phyloP scores from a whole-genome alignment of 2,888 invertebrate species.

The Acleris cristana region DNA sequence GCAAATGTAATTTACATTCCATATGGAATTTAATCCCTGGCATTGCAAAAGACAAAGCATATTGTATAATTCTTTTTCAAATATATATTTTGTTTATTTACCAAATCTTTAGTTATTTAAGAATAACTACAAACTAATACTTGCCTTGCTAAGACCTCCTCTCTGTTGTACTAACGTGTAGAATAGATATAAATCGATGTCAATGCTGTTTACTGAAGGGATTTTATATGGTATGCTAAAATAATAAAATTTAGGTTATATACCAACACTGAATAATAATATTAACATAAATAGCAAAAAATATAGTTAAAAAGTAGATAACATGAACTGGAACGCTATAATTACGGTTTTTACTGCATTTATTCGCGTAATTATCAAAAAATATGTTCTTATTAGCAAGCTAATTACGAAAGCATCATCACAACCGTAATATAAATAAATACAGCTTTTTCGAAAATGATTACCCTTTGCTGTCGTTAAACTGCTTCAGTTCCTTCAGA shows the following conservation, averaged over 20 bases:
- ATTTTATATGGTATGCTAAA: slow-evolving; percentile 84
- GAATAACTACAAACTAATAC: not conserved
- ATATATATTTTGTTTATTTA: too few relatives aligned
- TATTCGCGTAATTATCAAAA: not conserved
- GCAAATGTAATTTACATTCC: too few relatives aligned
- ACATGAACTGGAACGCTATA: not conserved
- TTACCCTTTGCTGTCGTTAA: slow-evolving; percentile 96
- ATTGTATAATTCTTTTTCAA: too few relatives aligned
- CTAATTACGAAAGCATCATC: slow-evolving; percentile 28
- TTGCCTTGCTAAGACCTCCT: slow-evolving; percentile 97
- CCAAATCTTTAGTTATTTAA: not conserved
- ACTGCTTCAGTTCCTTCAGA: slow-evolving; percentile 93
- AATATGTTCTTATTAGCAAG: slow-evolving; percentile 11
- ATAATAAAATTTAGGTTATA: slow-evolving; percentile 62
- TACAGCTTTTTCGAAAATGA: slow-evolving; percentile 54
- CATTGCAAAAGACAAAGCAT: too few relatives aligned
- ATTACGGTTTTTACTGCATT: not conserved
- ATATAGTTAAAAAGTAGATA: too few relatives aligned
- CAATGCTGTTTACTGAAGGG: slow-evolving; percentile 93
- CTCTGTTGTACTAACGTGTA: slow-evolving; percentile 95
- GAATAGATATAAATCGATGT: slow-evolving; percentile 95
- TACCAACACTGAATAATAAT: not conserved
- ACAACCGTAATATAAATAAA: slow-evolving; percentile 25
- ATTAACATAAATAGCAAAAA: not conserved
- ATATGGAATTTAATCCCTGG: too few relatives aligned